A percentile compares a stretch with the other conserved stretches of the same genome.
Conservation (phyloP, 2,113 vertebrate species). For the Gnathonemus echidnorhynchus region DNA sequence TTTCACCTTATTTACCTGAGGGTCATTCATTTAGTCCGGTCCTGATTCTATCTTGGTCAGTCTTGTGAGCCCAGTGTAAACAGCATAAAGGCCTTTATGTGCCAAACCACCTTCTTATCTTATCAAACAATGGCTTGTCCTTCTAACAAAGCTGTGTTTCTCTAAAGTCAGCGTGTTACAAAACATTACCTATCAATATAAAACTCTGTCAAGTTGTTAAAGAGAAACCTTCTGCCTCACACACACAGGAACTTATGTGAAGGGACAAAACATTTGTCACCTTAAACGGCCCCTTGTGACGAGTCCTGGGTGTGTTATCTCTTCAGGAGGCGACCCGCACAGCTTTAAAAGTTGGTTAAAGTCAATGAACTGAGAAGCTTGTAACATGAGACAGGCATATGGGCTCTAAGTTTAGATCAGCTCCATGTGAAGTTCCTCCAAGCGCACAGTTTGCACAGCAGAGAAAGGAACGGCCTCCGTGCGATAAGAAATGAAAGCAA, state of each 20-base stretch:
- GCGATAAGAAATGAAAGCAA: background rate
- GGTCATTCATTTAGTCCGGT: conserved; percentile 20
- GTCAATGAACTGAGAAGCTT: conserved; percentile 25
- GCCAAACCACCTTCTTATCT: conserved; percentile 27
- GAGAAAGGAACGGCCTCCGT: background rate
- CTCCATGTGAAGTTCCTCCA: conserved; percentile 27
- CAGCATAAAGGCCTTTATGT: conserved; percentile 28
- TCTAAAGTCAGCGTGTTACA: background rate
- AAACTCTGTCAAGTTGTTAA: background rate
- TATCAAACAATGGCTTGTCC: conserved; percentile 15
- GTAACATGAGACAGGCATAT: conserved; percentile 52
- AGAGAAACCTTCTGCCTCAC: background rate
- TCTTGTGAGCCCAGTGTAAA: conserved; percentile 47
- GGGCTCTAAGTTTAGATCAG: conserved; percentile 62
- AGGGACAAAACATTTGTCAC: background rate
- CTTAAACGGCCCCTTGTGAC: background rate
- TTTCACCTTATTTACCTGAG: conserved; percentile 27
- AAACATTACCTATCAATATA: background rate
- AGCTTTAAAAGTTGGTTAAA: conserved; percentile 22
- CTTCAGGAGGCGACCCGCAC: conserved; percentile 17
- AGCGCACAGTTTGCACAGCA: background rate
- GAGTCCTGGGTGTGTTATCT: conserved; percentile 8
- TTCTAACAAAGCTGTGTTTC: conserved; percentile 6
- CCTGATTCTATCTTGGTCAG: conserved; percentile 33
- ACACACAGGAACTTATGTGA: background rate